These are phyloP conservation scores for Nannoperca australis DNA, from an alignment of 2,797 vertebrate genomes.

Conservation along the genomic window DNA sequence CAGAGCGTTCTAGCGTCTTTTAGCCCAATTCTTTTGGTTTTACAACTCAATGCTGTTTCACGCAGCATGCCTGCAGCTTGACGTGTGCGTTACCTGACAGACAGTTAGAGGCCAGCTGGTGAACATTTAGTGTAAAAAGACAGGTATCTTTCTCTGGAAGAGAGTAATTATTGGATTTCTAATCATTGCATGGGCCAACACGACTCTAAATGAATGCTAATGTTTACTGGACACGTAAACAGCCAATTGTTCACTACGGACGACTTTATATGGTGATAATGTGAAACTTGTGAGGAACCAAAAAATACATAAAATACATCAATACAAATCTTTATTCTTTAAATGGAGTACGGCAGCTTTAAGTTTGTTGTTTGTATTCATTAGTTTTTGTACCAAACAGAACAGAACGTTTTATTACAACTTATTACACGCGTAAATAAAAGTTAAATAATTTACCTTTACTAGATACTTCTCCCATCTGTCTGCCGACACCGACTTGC, in stretches of 20 bases:
- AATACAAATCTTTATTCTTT: neutral
- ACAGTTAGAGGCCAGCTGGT: neutral
- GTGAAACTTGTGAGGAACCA: too few relatives aligned
- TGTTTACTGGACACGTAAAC: too few relatives aligned
- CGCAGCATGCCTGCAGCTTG: too few relatives aligned
- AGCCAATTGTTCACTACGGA: neutral
- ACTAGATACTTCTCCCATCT: constrained; percentile 98
- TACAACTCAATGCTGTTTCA: neutral
- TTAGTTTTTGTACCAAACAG: too few relatives aligned
- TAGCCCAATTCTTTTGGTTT: neutral
- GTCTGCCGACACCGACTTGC: constrained; percentile 96
- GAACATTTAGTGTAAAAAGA: neutral
- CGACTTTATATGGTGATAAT: too few relatives aligned
- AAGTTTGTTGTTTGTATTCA: neutral
- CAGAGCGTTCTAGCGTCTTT: neutral
- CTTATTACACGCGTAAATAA: neutral
- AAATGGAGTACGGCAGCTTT: neutral
- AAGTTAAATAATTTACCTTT: constrained; percentile 85
- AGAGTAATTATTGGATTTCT: neutral
- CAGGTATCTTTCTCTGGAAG: neutral
- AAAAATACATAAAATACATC: neutral
- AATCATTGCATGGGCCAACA: neutral
- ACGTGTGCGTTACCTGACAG: neutral
- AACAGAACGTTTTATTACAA: neutral
- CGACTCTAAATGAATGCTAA: neutral